phyloP scores from a whole-genome alignment of 1,140 invertebrate genomes.

The Nasonia giraulti region DNA sequence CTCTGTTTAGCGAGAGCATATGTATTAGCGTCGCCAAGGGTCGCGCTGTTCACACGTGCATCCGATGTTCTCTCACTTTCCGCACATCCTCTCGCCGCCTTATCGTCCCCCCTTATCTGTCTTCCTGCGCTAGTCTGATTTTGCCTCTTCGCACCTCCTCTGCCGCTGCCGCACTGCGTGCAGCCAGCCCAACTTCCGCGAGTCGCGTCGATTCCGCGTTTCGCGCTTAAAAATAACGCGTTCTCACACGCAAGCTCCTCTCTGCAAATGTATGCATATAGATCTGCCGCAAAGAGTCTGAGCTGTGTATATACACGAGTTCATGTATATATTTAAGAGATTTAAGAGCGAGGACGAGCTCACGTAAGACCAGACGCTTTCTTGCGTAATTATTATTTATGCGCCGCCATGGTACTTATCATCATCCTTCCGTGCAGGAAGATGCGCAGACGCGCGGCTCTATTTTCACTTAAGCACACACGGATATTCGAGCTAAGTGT shows the following conservation, averaged over 20 bases:
- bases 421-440: constrained; percentile 50
- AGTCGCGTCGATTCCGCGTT: constrained; percentile 29
- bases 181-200: background rate
- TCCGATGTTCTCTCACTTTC: constrained; percentile 54
- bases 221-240: constrained; percentile 31
- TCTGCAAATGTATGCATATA: constrained; percentile 10
- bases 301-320: constrained; percentile 35
- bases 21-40: constrained; percentile 28
- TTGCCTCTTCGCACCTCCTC: background rate
- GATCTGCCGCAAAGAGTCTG: background rate
- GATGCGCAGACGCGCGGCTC: background rate
- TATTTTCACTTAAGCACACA: background rate
- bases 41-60: constrained; percentile 72
- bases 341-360: background rate
- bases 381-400: constrained; percentile 67
- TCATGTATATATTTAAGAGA: constrained; percentile 46
- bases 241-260: background rate
- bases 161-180: background rate
- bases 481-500: background rate
- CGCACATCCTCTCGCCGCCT: constrained; percentile 7
- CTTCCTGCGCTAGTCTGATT: constrained; percentile 16
- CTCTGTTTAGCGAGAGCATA: background rate
- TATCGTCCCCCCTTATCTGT: constrained; percentile 46
- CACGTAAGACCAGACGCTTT: constrained; percentile 31
- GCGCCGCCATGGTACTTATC: constrained; percentile 56